Base-by-base conservation (phyloP, 1,140 invertebrate genomes). In the Conopomorpha cramerella region DNA sequence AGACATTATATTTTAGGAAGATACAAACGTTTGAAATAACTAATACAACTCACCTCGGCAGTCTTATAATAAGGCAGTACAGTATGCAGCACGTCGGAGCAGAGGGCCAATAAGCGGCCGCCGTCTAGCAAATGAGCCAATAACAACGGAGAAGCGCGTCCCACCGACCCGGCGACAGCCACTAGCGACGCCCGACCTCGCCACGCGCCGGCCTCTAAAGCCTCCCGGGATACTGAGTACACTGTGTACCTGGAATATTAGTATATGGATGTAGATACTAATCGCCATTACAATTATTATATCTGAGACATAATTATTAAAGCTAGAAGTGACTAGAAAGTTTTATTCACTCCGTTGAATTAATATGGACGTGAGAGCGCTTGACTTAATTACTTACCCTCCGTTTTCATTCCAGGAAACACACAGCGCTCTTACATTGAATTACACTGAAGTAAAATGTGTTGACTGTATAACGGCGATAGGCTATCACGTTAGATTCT, bases 1-100 rank as follows among this genome's bases (percentile, higher is more conserved):
- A n/a, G n/a, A n/a, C n/a, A n/a, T n/a, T n/a, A n/a, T n/a, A n/a
- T n/a, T n/a, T n/a, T n/a, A n/a, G n/a, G n/a, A n/a, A n/a, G n/a
- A n/a, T n/a, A n/a, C n/a, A n/a, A n/a, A n/a, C n/a, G n/a, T n/a
- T n/a, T n/a, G n/a, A n/a, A n/a, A n/a, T n/a, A n/a, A n/a, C n/a
- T n/a, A n/a, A n/a, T n/a, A n/a, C n/a, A n/a, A n/a, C 41, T 44
- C 47, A 86, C 88, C 76, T 92, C 89, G 12, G 90, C 88, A 30
- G 88, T 91, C 47, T 88, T 87, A 61, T 91, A 93, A 19, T 86
- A 85, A 8, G 89, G 88, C 39, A 92, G 70, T 7, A 91, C 82
- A 16, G 86, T 81, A 42, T 92, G 87, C 7, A 92, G 67, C 12
- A 90, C 80, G 64, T 94, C 91, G 1, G 91, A 92, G 50, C 90